phyloP scores from a whole-genome alignment of 2,113 vertebrate genomes.

The Rhegmatorhina hoffmannsi region DNA sequence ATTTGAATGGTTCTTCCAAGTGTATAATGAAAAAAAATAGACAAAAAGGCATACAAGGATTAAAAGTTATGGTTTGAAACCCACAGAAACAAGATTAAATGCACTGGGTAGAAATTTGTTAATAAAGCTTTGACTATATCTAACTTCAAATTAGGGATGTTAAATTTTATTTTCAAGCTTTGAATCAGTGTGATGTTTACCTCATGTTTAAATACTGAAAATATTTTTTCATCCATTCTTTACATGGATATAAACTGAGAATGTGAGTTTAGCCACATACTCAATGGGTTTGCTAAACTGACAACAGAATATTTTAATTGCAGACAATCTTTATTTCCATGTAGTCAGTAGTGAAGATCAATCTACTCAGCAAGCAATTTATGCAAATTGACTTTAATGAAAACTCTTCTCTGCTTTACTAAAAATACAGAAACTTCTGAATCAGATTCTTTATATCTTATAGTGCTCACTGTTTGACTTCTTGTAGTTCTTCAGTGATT shows the following conservation, averaged over 20 bases:
- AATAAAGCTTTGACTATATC: background rate
- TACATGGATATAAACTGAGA: background rate
- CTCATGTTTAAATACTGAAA: background rate
- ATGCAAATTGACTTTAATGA: slow-evolving; percentile 28
- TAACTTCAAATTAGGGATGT: background rate
- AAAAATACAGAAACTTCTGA: background rate
- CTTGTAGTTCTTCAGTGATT: background rate
- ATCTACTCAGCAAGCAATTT: background rate
- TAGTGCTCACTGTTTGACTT: background rate
- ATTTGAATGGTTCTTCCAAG: background rate
- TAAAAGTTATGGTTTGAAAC: background rate
- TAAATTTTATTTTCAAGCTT: background rate
- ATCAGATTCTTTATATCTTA: background rate
- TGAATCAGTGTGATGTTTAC: background rate
- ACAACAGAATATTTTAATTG: background rate
- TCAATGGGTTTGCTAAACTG: background rate
- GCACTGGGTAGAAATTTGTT: background rate
- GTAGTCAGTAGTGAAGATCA: background rate
- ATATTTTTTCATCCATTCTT: background rate
- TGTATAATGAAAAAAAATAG: background rate
- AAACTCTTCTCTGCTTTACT: background rate
- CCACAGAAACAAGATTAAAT: background rate
- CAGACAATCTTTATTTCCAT: background rate
- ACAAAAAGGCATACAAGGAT: background rate
- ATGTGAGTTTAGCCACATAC: background rate